Evolutionary conservation across 2,797 vertebrate species (phyloP).

Genomic region (Gobionotothen gibberifrons): DNA sequence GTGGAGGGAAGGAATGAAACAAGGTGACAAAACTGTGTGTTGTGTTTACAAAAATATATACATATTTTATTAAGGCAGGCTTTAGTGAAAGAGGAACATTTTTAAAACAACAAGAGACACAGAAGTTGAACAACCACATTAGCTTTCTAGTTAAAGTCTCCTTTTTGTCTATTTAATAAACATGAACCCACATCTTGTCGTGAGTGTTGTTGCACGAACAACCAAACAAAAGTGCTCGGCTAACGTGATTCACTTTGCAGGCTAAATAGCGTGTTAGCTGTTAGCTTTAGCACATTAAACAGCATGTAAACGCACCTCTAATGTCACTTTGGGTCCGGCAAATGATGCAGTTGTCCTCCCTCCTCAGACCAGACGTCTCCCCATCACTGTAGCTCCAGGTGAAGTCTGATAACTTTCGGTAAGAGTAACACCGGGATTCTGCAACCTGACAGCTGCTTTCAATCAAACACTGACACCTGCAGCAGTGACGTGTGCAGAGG

Average conservation of each 20-base stretch:
- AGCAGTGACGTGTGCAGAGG: too few relatives aligned
- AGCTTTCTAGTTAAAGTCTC: not conserved
- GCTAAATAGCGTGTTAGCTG: not conserved
- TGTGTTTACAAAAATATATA: too few relatives aligned
- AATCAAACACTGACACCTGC: too few relatives aligned
- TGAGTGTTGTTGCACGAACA: not conserved
- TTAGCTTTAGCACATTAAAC: not conserved
- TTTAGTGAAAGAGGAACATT: not conserved
- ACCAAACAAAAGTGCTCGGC: not conserved
- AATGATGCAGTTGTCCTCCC: too few relatives aligned
- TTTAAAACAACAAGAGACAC: not conserved
- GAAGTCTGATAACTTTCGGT: not conserved
- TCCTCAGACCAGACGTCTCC: not conserved
- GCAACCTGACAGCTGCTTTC: too few relatives aligned
- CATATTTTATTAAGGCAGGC: not conserved
- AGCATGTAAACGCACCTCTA: not conserved
- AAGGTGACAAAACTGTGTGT: not conserved
- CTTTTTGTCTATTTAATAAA: not conserved
- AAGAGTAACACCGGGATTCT: too few relatives aligned
- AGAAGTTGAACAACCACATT: not conserved
- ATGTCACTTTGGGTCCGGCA: not conserved
- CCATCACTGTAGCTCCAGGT: not conserved
- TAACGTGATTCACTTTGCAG: not conserved
- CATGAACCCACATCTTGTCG: not conserved
- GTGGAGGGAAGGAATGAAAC: not conserved